These are phyloP conservation scores for Zaprionus camerounensis DNA, from an alignment of 1,140 invertebrate genomes.

Conservation along the genomic window DNA sequence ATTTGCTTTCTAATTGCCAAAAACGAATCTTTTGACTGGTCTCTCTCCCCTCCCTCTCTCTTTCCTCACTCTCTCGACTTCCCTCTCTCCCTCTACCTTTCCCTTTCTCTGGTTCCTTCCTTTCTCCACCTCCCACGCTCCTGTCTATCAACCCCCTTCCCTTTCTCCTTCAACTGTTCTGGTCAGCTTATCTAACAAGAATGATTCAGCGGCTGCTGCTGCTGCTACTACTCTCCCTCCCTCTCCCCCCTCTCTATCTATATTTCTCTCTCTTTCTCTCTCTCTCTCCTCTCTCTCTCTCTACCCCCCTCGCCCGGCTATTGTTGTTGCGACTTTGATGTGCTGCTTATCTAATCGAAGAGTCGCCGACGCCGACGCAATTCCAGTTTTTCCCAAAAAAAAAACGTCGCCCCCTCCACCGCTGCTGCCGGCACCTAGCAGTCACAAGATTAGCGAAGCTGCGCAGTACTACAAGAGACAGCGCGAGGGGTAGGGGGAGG, in stretches of 20 bases:
- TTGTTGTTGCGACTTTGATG: slow-evolving; percentile 58
- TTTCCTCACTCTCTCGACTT: neutral
- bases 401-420: neutral
- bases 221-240: neutral
- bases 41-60: neutral
- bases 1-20: slow-evolving; percentile 7
- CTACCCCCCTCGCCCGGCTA: neutral
- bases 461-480: slow-evolving; percentile 23
- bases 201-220: slow-evolving; percentile 66
- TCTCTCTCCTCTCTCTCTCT: neutral
- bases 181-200: slow-evolving; percentile 52
- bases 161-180: neutral
- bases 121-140: neutral
- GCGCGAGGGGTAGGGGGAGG: neutral
- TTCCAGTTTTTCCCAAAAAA: slow-evolving; percentile 1
- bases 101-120: neutral
- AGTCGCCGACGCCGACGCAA: slow-evolving; percentile 32
- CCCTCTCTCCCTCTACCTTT: neutral
- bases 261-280: neutral
- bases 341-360: slow-evolving; percentile 67
- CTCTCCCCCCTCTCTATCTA: neutral
- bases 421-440: neutral
- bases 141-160: neutral
- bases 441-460: slow-evolving; percentile 55
- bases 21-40: neutral